Base-by-base conservation (phyloP, 1,140 invertebrate species). In the Panagrolaimus sp. region DNA sequence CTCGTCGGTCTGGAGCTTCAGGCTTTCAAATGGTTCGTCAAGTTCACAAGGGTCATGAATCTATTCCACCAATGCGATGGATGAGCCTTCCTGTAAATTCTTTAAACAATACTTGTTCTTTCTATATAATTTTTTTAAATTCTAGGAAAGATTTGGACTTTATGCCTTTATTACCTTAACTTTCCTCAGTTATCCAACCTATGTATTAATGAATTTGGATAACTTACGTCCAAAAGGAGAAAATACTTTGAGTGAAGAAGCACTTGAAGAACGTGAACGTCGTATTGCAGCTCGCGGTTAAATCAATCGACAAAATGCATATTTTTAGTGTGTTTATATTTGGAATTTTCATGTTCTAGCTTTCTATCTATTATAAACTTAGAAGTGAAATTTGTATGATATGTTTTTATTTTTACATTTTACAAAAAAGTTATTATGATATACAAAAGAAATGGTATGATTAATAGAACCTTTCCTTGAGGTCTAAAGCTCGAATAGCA, bases 21-120 rank as follows among this genome's bases (percentile, higher is more conserved):
- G 94, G 91, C 0, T 94, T 91, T 26, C 92, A 67, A 9, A 65
- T 43, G 21, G 28, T 69, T 15, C 69, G 69, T 68, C 24, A 46
- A 17, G 65, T 71, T 28, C 69, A 71, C 67, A 71, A 71, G 65
- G 69, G 63, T 28, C 26, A 32, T 45, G 65, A 69, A 38, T 28
- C 63, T 24, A 15, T 47, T 17, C 69, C 69, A 45, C 69, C 69
- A 28, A 71, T 71, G 69, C 69, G 69, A 21, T 71, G 21, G 17
- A 69, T 71, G 24, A 48, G 43, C 21, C 21, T 71, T 52, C 44
- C 65, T 28, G 69, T 71, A 68, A 68, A 67, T 67, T 70, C 7
- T 28, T 52, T 28, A n/a, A n/a, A n/a, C n/a, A 38, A 58, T 24
- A 64, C 14, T 32, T 1, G 5, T 9, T 38, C 1, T 38, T n/a